Conservation (phyloP, 2,113 vertebrate genomes). For the Crotalus tigris region DNA sequence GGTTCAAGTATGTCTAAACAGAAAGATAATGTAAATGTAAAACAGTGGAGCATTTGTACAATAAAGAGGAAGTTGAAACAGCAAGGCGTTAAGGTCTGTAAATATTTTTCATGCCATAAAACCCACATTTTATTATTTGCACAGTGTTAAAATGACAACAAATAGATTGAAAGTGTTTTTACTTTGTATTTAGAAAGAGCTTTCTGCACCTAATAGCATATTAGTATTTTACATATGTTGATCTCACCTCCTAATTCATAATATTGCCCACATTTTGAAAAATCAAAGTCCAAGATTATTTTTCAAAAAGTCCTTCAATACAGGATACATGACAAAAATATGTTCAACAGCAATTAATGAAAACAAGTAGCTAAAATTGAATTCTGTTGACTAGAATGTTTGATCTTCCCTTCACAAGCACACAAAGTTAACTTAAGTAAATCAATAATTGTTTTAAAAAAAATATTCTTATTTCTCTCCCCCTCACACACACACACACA, state of each 20-base stretch:
- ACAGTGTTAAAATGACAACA: neutral
- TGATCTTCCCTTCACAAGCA: neutral
- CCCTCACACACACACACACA: neutral
- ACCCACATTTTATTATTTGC: neutral
- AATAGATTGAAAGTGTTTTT: neutral
- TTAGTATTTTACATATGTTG: neutral
- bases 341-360: neutral
- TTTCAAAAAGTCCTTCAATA: neutral
- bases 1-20: constrained; percentile 29
- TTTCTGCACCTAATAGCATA: neutral
- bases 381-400: neutral
- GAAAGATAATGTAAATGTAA: neutral
- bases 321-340: neutral
- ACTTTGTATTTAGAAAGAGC: neutral
- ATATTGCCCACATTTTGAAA: neutral
- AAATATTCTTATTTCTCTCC: neutral
- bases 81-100: neutral
- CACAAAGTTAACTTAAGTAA: neutral
- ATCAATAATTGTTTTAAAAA: neutral
- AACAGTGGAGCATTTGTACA: constrained; percentile 13
- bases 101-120: constrained; percentile 27
- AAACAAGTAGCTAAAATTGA: neutral
- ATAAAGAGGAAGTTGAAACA: constrained; percentile 1
- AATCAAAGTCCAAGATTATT: neutral
- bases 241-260: neutral